Conservation (phyloP, 2,113 vertebrate genomes). For the Oncorhynchus masou region DNA sequence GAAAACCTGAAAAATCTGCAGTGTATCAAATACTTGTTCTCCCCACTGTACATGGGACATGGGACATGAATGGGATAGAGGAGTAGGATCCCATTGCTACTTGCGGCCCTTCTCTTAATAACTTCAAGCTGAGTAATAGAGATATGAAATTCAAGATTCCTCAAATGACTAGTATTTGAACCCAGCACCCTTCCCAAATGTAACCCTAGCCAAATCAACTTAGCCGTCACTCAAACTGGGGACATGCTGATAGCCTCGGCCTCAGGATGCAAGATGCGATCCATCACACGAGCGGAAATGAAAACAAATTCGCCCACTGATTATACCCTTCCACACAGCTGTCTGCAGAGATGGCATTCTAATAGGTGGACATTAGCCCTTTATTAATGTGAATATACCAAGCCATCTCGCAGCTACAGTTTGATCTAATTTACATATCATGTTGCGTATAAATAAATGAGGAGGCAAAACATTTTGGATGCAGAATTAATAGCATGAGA, state of each 20-base stretch:
- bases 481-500: neutral
- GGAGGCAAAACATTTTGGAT: neutral
- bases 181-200: neutral
- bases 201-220: too few species aligned
- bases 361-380: neutral
- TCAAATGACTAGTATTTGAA: too few species aligned
- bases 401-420: neutral
- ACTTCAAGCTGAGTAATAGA: too few species aligned
- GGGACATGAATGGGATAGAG: too few species aligned
- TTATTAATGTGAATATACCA: neutral
- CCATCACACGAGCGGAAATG: too few species aligned
- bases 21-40: too few species aligned
- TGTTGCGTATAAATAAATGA: neutral
- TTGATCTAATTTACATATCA: constrained; percentile 3
- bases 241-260: neutral
- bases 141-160: too few species aligned
- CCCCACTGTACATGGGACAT: too few species aligned
- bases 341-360: neutral
- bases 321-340: neutral
- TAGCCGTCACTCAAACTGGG: neutral
- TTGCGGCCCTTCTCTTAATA: too few species aligned
- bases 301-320: constrained; percentile 7
- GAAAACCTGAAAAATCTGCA: too few species aligned
- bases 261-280: neutral
- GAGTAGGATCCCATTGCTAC: too few species aligned